Percentiles rank a stretch among this genome's conserved stretches.
Evolutionary conservation across 2,113 vertebrate species (phyloP).

Genomic region (Corythoichthys intestinalis): DNA sequence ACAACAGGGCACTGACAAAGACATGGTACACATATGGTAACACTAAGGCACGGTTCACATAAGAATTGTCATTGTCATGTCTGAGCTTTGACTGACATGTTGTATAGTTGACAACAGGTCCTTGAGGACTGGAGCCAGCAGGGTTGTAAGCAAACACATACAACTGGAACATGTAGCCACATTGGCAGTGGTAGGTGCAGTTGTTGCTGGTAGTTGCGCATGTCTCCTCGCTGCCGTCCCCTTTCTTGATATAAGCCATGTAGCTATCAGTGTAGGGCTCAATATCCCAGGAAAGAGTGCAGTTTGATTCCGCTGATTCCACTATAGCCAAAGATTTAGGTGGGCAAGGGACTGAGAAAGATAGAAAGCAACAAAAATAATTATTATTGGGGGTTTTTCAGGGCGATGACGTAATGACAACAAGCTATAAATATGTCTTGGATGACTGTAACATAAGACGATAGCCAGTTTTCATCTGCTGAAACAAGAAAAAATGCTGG

Average conservation of each 20-base stretch:
- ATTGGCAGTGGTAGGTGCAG: constrained; percentile 78
- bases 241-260: constrained; percentile 78
- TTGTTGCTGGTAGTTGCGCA: constrained; percentile 80
- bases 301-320: constrained; percentile 70
- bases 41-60: background rate
- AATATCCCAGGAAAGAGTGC: constrained; percentile 77
- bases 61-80: background rate
- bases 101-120: constrained; percentile 79
- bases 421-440: too few relatives aligned
- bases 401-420: too few relatives aligned
- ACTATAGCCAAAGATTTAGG: constrained; percentile 71
- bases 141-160: constrained; percentile 83
- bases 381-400: too few relatives aligned
- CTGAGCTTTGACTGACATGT: constrained; percentile 70
- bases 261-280: constrained; percentile 75
- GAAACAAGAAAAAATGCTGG: too few relatives aligned
- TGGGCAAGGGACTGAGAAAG: constrained; percentile 80
- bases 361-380: background rate
- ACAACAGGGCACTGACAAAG: constrained; percentile 83
- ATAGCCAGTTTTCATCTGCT: too few relatives aligned
- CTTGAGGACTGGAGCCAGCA: constrained; percentile 80
- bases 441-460: too few relatives aligned
- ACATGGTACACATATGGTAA: background rate
- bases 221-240: constrained; percentile 75
- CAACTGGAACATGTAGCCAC: constrained; percentile 86